These are phyloP conservation scores for Cosmopolites sordidus DNA, from an alignment of 2,888 invertebrate genomes.

Conservation along the genomic window DNA sequence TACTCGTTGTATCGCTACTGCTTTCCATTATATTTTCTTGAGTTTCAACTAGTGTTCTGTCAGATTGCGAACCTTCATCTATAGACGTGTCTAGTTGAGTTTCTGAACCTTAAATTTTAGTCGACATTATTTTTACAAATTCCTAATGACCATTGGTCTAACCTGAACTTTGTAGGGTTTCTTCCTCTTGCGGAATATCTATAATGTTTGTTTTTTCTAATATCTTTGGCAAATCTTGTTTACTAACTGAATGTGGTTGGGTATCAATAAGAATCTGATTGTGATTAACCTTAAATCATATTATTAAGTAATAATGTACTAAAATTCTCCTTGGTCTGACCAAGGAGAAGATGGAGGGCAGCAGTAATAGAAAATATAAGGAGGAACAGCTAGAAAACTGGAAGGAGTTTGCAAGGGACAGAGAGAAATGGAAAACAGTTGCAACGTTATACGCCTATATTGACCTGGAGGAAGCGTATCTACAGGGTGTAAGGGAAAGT, in stretches of 20 bases:
- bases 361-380: too few species aligned
- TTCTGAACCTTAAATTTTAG: slow-evolving; percentile 26
- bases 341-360: too few species aligned
- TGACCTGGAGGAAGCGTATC: too few species aligned
- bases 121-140: too few species aligned
- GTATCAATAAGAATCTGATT: slow-evolving; percentile 42
- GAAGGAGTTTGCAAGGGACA: too few species aligned
- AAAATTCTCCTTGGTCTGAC: too few species aligned
- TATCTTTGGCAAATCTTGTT: slow-evolving; percentile 40
- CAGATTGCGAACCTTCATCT: slow-evolving; percentile 60
- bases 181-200: slow-evolving; percentile 44
- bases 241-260: slow-evolving; percentile 43
- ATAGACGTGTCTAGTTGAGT: slow-evolving; percentile 41
- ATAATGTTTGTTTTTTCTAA: slow-evolving; percentile 45
- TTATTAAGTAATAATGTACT: background rate
- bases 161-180: slow-evolving; percentile 40
- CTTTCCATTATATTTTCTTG: slow-evolving; percentile 56
- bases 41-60: slow-evolving; percentile 57
- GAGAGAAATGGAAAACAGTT: too few species aligned
- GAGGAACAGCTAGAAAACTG: too few species aligned
- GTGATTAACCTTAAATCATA: slow-evolving; percentile 14
- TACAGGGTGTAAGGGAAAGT: too few species aligned
- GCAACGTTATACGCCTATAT: too few species aligned
- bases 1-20: slow-evolving; percentile 56
- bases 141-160: too few species aligned